Conservation (phyloP, 2,888 invertebrate species). For the Metellina segmentata region DNA sequence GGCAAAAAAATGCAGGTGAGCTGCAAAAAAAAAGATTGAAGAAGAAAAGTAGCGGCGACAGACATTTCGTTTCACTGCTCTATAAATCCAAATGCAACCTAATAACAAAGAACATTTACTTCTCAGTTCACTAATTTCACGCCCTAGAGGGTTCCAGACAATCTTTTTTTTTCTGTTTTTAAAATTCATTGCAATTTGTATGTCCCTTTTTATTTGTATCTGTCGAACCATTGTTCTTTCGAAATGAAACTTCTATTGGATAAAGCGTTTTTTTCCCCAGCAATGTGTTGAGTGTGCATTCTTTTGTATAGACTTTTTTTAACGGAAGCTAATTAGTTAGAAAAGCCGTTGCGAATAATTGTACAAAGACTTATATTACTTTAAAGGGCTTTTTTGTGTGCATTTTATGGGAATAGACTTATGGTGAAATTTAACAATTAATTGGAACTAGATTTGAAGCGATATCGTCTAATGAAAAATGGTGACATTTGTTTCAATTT, state of each 20-base stretch:
- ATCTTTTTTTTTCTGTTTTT: slow-evolving; percentile 25
- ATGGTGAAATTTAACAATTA: not conserved
- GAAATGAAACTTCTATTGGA: slow-evolving; percentile 4
- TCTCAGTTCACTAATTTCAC: slow-evolving; percentile 56
- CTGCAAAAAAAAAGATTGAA: not conserved
- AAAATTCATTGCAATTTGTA: slow-evolving; percentile 5
- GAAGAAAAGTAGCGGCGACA: not conserved
- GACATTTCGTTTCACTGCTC: slow-evolving; percentile 22
- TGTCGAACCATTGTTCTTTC: slow-evolving; percentile 5
- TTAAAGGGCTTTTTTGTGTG: not conserved
- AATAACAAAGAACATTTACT: slow-evolving; percentile 45
- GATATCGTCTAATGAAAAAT: not conserved
- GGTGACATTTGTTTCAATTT: not conserved
- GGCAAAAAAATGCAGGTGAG: not conserved
- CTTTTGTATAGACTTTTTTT: slow-evolving; percentile 29
- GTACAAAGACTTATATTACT: not conserved
- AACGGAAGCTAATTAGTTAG: slow-evolving; percentile 38
- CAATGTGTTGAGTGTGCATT: not conserved
- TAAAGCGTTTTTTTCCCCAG: not conserved
- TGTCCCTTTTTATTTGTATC: slow-evolving; percentile 19
- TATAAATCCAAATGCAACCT: slow-evolving; percentile 36
- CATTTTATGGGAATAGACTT: not conserved
- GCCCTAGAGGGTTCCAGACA: slow-evolving; percentile 32
- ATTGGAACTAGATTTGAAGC: not conserved
- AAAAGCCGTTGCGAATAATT: not conserved